A percentile compares a stretch with the other conserved stretches of the same genome.
Conservation (phyloP, 2,888 invertebrate species). For the Caenorhabditis afra region DNA sequence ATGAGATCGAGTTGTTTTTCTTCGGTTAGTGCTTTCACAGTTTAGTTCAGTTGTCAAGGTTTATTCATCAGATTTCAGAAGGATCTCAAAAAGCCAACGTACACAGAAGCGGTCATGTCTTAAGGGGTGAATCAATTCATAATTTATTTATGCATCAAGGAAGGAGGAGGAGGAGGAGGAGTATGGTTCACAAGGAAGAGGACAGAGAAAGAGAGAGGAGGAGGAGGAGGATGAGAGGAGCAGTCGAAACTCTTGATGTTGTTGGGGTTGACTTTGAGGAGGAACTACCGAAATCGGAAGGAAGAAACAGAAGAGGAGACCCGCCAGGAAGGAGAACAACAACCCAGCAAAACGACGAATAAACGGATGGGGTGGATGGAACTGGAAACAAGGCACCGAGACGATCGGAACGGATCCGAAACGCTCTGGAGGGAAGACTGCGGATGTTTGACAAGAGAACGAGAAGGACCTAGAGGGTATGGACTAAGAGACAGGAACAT, state of each 20-base stretch:
- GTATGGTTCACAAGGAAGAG: constrained; percentile 30
- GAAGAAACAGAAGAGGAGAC: constrained; percentile 26
- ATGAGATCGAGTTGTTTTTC: neutral
- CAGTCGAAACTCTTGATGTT: constrained; percentile 5
- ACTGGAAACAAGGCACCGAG: constrained; percentile 14
- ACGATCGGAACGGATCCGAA: neutral
- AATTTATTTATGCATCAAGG: constrained; percentile 60
- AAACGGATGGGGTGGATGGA: constrained; percentile 1
- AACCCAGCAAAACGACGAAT: constrained; percentile 44
- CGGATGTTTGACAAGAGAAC: constrained; percentile 31
- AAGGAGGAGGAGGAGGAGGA: neutral
- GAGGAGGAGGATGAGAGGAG: constrained; percentile 13
- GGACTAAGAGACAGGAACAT: constrained; percentile 17
- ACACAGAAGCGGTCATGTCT: constrained; percentile 16
- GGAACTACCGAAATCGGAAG: constrained; percentile 19
- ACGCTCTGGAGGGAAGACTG: constrained; percentile 1
- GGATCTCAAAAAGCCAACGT: constrained; percentile 12
- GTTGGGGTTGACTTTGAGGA: constrained; percentile 4
- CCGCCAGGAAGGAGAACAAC: constrained; percentile 50
- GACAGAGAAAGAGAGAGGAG: constrained; percentile 9
- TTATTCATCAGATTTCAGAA: neutral
- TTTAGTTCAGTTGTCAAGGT: neutral
- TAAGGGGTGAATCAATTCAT: constrained; percentile 53
- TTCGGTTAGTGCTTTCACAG: constrained; percentile 1
- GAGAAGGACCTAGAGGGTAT: constrained; percentile 45